A percentile compares a stretch with the other conserved stretches of the same genome.
Evolutionary conservation across 2,797 vertebrate species (phyloP).

Genomic region (Holocentrus rufus): DNA sequence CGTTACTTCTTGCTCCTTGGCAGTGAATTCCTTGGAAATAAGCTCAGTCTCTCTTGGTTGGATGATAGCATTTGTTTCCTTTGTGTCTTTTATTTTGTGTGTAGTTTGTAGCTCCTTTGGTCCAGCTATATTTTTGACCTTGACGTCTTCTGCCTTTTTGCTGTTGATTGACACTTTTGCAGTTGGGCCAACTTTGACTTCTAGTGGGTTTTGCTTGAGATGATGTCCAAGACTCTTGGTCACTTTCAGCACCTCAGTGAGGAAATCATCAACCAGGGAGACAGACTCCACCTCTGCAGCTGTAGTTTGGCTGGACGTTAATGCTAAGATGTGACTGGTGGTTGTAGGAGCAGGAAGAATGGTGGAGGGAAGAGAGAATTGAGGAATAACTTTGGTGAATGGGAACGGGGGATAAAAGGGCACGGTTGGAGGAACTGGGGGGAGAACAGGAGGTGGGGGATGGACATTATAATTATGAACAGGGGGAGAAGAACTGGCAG

Average conservation of each 20-base stretch:
- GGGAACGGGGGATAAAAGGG: slow-evolving; percentile 10
- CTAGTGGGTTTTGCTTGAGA: slow-evolving; percentile 30
- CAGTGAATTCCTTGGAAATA: slow-evolving; percentile 6
- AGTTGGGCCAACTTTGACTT: slow-evolving; percentile 30
- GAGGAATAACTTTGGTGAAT: not conserved
- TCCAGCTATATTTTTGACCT: slow-evolving; percentile 7
- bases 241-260: slow-evolving; percentile 34
- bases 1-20: slow-evolving; percentile 4
- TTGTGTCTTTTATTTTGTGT: slow-evolving; percentile 7
- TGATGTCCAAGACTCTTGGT: slow-evolving; percentile 30
- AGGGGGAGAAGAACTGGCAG: slow-evolving; percentile 16
- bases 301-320: slow-evolving; percentile 16
- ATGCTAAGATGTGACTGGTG: slow-evolving; percentile 20
- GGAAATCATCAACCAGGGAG: slow-evolving; percentile 35
- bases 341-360: not conserved
- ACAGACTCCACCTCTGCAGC: slow-evolving; percentile 12
- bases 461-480: slow-evolving; percentile 22
- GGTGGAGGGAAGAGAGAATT: not conserved
- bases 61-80: slow-evolving; percentile 15
- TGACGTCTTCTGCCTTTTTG: slow-evolving; percentile 19
- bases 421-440: slow-evolving; percentile 9
- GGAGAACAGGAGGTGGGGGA: slow-evolving; percentile 6
- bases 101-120: slow-evolving; percentile 30
- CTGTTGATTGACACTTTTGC: not conserved
- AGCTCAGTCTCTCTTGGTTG: slow-evolving; percentile 21